phyloP scores from a whole-genome alignment of 2,113 vertebrate species.

The Mus musculus region DNA sequence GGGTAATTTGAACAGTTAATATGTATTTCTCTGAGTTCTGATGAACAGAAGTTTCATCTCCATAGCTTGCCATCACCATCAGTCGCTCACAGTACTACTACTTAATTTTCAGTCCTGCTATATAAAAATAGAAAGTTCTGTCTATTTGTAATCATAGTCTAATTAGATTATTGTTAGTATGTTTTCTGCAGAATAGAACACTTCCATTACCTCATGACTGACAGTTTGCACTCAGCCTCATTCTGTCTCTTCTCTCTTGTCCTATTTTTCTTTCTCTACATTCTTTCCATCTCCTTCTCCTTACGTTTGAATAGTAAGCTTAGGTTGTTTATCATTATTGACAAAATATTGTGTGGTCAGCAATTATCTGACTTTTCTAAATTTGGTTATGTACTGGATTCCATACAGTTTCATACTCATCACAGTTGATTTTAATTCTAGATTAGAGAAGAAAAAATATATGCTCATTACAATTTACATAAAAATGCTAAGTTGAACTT shows the following conservation, averaged over 20 bases:
- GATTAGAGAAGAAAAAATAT: not conserved
- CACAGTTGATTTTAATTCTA: not conserved
- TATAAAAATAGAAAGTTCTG: not conserved
- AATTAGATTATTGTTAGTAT: not conserved
- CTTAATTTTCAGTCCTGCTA: not conserved
- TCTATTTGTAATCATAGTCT: not conserved
- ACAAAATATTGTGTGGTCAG: not conserved
- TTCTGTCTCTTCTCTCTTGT: no score
- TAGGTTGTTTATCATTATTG: not conserved
- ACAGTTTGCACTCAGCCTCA: not conserved
- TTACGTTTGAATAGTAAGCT: not conserved
- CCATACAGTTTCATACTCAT: not conserved
- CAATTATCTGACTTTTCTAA: not conserved
- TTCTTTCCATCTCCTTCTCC: not conserved
- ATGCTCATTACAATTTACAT: not conserved
- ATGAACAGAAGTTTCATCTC: not conserved
- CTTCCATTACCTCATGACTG: not conserved
- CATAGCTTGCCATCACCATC: not conserved
- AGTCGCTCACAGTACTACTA: not conserved
- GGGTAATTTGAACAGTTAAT: not conserved
- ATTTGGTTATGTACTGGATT: not conserved
- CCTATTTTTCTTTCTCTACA: not conserved
- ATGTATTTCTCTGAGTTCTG: not conserved
- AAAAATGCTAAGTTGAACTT: not conserved
- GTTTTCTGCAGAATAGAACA: not conserved